A percentile compares a stretch with the other conserved stretches of the same genome.
Evolutionary conservation across 2,888 invertebrate species (phyloP).

Genomic region (Zhengitettix transpicula): DNA sequence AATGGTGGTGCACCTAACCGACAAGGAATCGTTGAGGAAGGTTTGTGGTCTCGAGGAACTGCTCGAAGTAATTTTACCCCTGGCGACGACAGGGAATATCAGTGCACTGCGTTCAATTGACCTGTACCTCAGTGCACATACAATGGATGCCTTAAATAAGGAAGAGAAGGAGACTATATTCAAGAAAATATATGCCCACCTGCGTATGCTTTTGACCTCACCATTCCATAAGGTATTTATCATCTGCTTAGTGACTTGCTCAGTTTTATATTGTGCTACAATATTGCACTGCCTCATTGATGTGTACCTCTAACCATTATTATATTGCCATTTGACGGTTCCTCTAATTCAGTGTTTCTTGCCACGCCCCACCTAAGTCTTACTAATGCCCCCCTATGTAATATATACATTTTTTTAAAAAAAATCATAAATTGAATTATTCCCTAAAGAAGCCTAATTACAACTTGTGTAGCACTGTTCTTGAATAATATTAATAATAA

Average conservation of each 20-base stretch:
- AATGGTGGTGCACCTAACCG: conserved; percentile 37
- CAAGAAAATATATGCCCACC: conserved; percentile 30
- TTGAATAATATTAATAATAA: no score
- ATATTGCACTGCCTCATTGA: no score
- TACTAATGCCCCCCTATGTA: no score
- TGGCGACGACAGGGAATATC: conserved; percentile 30
- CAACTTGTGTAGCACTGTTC: no score
- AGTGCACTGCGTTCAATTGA: conserved; percentile 35
- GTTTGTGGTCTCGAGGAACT: conserved; percentile 29
- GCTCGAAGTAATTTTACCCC: conserved; percentile 29
- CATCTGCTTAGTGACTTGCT: neutral
- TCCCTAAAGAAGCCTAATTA: no score
- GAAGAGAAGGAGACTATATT: conserved; percentile 28
- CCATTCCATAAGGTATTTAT: conserved; percentile 46
- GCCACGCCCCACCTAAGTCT: no score
- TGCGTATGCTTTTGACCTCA: conserved; percentile 47
- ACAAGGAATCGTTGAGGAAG: conserved; percentile 29
- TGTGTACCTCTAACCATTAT: no score
- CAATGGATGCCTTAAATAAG: conserved; percentile 5
- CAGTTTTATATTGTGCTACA: no score
- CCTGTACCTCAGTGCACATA: conserved; percentile 34
- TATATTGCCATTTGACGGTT: no score
- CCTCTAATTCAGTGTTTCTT: no score
- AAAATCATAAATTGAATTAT: no score
- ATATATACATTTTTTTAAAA: no score